A percentile compares a stretch with the other conserved stretches of the same genome.
Conservation (phyloP, 2,888 invertebrate species). For the Cartodere bifasciata region DNA sequence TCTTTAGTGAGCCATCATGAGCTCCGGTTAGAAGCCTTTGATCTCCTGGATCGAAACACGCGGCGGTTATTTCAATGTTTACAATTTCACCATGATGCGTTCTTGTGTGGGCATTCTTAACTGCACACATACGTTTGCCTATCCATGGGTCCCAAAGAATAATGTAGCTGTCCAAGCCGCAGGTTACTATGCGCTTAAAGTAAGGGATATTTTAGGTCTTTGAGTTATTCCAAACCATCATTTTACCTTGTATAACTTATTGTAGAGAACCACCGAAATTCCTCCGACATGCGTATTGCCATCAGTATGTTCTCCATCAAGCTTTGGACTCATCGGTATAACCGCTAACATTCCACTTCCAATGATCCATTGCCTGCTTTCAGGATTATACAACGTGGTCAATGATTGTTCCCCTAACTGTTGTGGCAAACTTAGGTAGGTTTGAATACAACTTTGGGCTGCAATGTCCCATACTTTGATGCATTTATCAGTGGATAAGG, state of each 20-base stretch:
- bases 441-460: conserved; percentile 54
- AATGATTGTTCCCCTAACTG: conserved; percentile 45
- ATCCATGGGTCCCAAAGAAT: conserved; percentile 70
- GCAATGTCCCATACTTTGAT: conserved; percentile 68
- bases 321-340: conserved; percentile 50
- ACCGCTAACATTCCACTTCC: conserved; percentile 53
- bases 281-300: conserved; percentile 47
- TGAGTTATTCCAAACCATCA: too few species aligned
- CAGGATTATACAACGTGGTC: conserved; percentile 44
- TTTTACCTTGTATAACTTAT: conserved; percentile 48
- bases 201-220: too few species aligned
- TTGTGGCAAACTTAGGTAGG: conserved; percentile 51
- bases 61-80: conserved; percentile 63
- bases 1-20: conserved; percentile 61
- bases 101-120: conserved; percentile 57
- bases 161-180: conserved; percentile 67
- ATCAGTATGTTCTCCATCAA: conserved; percentile 55
- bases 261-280: conserved; percentile 62
- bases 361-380: conserved; percentile 51
- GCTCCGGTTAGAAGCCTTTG: conserved; percentile 68
- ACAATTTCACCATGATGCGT: conserved; percentile 50
- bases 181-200: conserved; percentile 62
- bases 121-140: conserved; percentile 54
- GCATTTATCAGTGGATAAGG: conserved; percentile 55
- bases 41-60: conserved; percentile 60